Base-by-base conservation (phyloP, 2,888 invertebrate species). In the Exocentrus adspersus region DNA sequence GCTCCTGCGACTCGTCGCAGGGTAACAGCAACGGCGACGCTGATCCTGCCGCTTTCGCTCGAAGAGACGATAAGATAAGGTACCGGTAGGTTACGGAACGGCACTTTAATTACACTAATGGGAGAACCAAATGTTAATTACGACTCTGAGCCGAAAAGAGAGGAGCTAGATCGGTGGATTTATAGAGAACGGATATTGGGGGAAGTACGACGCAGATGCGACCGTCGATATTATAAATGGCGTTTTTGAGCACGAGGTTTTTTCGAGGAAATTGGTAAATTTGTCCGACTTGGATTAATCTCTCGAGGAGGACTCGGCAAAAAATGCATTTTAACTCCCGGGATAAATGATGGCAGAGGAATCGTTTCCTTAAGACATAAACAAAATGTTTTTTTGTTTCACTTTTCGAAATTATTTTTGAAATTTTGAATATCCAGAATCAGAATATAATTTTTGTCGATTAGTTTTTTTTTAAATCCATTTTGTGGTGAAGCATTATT, bases 91-190 rank as follows among this genome's bases (percentile, higher is more conserved):
- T 86, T 86, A 86, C 85, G 85, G 85, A 87, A 87, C 85, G 87
- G 86, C 86, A 86, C 86, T 89, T 89, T 89, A 89, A 90, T 90
- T 89, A 89, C 86, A 87, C 88, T 90, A 90, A 90, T 90, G 89
- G 89, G 85, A 85, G 86, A 86, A 86, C 86, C 87, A 87, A 88
- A 88, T 88, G 88, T 89, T 89, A 89, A 89, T 89, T 89, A 89
- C 87, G 85, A 87, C 87, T 86, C 87, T 87, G 87, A 87, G 86
- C 85, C 86, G 83, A 84, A 85, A 85, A 85, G 85, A 86, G 85
- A 84, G 84, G 82, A 75, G 78, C 63, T 57, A 58, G 73, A 67
- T 64, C 67, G 68, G 12, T 37, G 66, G 62, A 70, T 70, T 70
- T 70, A 70, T 70, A 66, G 70, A 68, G 68, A 72, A 72, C 69